Percentiles rank a stretch among this genome's conserved stretches.
These are phyloP conservation scores for Tyria jacobaeae DNA, from an alignment of 2,888 invertebrate genomes.

Conservation along the genomic window DNA sequence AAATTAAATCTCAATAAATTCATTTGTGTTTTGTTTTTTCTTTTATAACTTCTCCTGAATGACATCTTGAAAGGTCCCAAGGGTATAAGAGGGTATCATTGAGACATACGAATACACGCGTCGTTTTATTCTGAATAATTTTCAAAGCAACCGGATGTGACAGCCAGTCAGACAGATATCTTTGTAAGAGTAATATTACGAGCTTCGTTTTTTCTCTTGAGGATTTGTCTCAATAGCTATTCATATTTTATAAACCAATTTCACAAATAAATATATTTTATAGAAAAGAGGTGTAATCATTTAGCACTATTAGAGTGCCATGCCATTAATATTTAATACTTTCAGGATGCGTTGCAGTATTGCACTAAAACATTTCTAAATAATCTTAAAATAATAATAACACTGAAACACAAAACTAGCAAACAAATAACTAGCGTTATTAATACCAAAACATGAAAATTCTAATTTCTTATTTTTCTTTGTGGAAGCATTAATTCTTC, in stretches of 20 bases:
- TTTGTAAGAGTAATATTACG: conserved; percentile 1
- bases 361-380: background rate
- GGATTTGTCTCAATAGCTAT: conserved; percentile 6
- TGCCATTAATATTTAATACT: background rate
- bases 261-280: background rate
- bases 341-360: background rate
- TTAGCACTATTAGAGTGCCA: background rate
- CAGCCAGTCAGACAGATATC: conserved; percentile 2
- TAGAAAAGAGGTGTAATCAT: background rate
- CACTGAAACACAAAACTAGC: background rate
- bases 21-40: no score
- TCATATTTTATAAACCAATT: conserved; percentile 8
- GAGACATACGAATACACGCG: background rate
- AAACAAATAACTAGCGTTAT: conserved; percentile 28
- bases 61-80: background rate
- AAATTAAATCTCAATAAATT: no score
- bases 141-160: conserved; percentile 1
- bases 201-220: conserved; percentile 1
- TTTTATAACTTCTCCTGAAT: background rate
- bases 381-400: background rate
- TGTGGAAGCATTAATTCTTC: conserved; percentile 38
- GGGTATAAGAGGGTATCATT: background rate
- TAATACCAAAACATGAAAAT: background rate
- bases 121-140: conserved; percentile 1
- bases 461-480: conserved; percentile 34